Evolutionary conservation across 1,140 invertebrate genomes (phyloP).

Genomic region (Metaphire vulgaris): DNA sequence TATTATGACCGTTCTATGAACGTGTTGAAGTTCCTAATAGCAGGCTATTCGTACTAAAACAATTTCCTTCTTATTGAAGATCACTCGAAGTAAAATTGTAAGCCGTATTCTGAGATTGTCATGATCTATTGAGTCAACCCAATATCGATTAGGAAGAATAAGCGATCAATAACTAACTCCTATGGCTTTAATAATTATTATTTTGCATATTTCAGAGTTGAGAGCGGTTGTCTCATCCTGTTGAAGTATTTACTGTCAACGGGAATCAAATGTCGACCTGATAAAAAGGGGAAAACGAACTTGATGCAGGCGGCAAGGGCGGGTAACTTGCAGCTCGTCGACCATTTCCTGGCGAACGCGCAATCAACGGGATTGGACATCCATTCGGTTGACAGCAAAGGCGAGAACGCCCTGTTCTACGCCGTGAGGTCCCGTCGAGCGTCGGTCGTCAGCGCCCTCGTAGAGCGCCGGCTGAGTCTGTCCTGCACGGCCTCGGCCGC

Average conservation of each 20-base stretch:
- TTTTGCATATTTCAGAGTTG: conserved; percentile 27
- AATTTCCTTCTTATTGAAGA: too few relatives aligned
- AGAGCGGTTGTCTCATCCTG: conserved; percentile 24
- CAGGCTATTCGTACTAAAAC: too few relatives aligned
- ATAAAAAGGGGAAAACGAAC: conserved; percentile 23
- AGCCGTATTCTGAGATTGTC: too few relatives aligned
- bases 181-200: too few relatives aligned
- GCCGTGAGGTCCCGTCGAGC: conserved; percentile 15
- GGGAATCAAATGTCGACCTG: conserved; percentile 18
- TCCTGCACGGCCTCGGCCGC: neutral
- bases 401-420: conserved; percentile 32
- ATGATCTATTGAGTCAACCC: too few relatives aligned
- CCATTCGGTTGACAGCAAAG: conserved; percentile 20
- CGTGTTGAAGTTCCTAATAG: too few relatives aligned
- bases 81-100: too few relatives aligned
- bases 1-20: too few relatives aligned
- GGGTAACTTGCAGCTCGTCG: conserved; percentile 22
- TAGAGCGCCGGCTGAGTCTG: conserved; percentile 1
- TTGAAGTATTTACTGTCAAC: conserved; percentile 23
- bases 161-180: too few relatives aligned
- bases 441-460: conserved; percentile 2
- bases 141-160: too few relatives aligned
- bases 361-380: conserved; percentile 14
- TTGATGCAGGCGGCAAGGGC: conserved; percentile 29
- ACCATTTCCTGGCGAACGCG: conserved; percentile 25